Evolutionary conservation across 2,113 vertebrate genomes (phyloP), one percentile per base, ranked within the genome.

Genomic region (Passer domesticus): DNA sequence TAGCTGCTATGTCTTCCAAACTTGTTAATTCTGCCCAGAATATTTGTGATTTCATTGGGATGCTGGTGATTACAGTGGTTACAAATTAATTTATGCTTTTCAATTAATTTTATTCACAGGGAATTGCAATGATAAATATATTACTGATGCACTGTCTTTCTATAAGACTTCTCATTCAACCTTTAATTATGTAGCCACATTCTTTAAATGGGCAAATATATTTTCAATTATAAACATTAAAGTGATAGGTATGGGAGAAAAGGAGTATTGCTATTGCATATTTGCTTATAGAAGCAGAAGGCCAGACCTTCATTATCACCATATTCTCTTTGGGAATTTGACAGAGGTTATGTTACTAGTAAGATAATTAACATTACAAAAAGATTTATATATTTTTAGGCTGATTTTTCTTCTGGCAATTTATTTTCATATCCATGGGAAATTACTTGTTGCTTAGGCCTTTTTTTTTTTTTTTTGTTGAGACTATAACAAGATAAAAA

Each of bases 11-110:
- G 41, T 88, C n/a, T 64, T 94, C 46, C 35, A 13, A 53, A 89
- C 35, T 77, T 94, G 23, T 67, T 97, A 94, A 87, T 93, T 96
- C 35, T 87, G 70, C 44, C 59, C 66, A 74, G 27, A 78, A 50
- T 73, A 95, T 89, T 78, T 95, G 44, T 89, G 27, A 87, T 94
- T 96, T 96, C 59, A 86, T 55, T 83, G 66, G 33, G 70, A 76
- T 87, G 58, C 37, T 90, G 64, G 74, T 90, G 69, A 95, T 91
- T 90, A 59, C 44, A 49, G 72, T 67, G 13, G 33, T 41, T 95
- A 56, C 50, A 59, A 94, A 95, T 88, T 95, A 96, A 94, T 94
- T 95, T 89, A 80, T 95, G 28, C 8, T 53, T 72, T 76, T 23
- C 55, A 80, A 79, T 76, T 49, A 83, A 64, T 95, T 89, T 94